These are phyloP conservation scores for Petrolisthes manimaculis DNA, from an alignment of 2,888 invertebrate genomes.

Conservation along the genomic window DNA sequence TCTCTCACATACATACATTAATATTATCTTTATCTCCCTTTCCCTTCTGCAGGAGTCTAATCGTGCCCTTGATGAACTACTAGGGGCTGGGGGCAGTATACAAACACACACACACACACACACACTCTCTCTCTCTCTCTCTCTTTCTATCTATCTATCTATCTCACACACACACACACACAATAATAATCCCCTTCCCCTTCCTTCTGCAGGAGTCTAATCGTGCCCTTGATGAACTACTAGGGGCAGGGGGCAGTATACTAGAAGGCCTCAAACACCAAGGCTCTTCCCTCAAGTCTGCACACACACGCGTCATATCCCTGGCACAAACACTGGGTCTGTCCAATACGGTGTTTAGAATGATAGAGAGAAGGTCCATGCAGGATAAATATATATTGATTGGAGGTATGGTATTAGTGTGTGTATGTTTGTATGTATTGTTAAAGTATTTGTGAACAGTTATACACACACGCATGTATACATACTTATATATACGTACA, in stretches of 20 bases:
- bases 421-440: conserved; percentile 83
- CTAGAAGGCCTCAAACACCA: conserved; percentile 87
- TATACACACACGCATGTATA: background rate
- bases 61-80: too few relatives aligned
- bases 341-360: conserved; percentile 93
- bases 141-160: too few relatives aligned
- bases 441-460: conserved; percentile 73
- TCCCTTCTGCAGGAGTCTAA: too few relatives aligned
- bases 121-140: too few relatives aligned
- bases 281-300: conserved; percentile 85
- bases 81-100: background rate
- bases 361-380: conserved; percentile 87
- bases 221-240: conserved; percentile 88
- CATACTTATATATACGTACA: background rate
- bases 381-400: conserved; percentile 91
- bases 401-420: conserved; percentile 87
- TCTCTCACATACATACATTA: too few relatives aligned
- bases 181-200: too few relatives aligned
- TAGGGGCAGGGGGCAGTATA: conserved; percentile 81
- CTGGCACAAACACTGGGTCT: conserved; percentile 92
- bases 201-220: conserved; percentile 79
- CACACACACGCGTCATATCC: conserved; percentile 86
- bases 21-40: too few relatives aligned
- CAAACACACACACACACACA: too few relatives aligned
- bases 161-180: too few relatives aligned